Conservation (phyloP, 37 sponge, comb jelly and placozoan species). For the Theonella swinhoei region DNA sequence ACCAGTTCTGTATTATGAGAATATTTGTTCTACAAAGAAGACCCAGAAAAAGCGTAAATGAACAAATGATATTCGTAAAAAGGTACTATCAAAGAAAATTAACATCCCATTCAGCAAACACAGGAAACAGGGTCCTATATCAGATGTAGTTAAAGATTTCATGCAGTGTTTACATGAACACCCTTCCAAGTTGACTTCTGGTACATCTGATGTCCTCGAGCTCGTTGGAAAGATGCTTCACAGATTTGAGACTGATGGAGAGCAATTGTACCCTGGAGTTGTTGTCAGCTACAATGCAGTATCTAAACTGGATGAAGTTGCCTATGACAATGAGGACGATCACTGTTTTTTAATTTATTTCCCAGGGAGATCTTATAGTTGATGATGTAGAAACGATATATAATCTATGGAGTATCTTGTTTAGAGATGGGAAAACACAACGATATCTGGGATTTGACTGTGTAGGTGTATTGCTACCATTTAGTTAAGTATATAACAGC, state of each 20-base stretch:
- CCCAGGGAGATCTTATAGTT: conserved; percentile 22
- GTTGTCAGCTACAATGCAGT: conserved; percentile 17
- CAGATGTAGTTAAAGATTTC: conserved; percentile 22
- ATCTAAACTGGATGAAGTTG: conserved; percentile 2
- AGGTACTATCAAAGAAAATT: conserved; percentile 24
- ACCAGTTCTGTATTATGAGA: too few relatives aligned
- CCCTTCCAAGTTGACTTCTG: neutral
- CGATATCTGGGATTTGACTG: too few relatives aligned
- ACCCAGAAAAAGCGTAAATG: neutral
- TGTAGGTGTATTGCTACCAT: too few relatives aligned
- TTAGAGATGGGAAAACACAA: too few relatives aligned
- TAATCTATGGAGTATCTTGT: too few relatives aligned
- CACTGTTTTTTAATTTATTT: conserved; percentile 36
- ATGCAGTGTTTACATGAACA: neutral
- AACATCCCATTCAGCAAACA: conserved; percentile 10
- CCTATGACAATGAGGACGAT: conserved; percentile 34
- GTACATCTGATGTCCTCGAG: neutral
- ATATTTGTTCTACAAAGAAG: conserved; percentile 17
- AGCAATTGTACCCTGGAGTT: conserved; percentile 28
- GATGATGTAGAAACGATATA: too few relatives aligned
- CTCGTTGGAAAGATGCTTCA: conserved; percentile 12
- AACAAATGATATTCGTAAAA: conserved; percentile 38
- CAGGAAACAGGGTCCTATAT: conserved; percentile 22
- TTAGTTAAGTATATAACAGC: too few relatives aligned
- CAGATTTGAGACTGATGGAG: conserved; percentile 27